phyloP scores from a whole-genome alignment of 2,113 vertebrate genomes.

The Malurus elegans region DNA sequence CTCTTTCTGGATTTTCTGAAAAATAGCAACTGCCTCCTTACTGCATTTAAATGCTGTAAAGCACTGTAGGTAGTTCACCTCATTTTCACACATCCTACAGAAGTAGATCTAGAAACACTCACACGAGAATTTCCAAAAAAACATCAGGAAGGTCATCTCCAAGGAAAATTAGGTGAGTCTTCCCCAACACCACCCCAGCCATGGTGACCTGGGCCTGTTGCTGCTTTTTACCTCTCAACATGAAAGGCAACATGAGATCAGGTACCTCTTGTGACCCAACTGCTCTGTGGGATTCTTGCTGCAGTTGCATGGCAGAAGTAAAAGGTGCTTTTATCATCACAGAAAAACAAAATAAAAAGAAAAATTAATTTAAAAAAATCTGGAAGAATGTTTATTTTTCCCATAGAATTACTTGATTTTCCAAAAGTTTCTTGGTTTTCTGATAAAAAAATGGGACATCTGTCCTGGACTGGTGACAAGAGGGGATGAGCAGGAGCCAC shows the following conservation, averaged over 20 bases:
- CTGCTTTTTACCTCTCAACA: not conserved
- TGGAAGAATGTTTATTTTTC: too few relatives aligned
- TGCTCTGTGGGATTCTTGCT: too few relatives aligned
- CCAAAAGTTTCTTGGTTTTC: too few relatives aligned
- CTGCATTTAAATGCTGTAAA: not conserved
- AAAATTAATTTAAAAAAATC: too few relatives aligned
- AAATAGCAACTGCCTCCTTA: not conserved
- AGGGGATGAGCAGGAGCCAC: not conserved
- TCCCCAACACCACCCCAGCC: rapidly evolving
- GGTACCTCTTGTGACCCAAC: not conserved
- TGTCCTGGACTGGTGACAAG: not conserved
- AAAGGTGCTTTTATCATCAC: too few relatives aligned
- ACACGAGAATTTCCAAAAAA: not conserved
- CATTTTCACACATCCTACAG: not conserved
- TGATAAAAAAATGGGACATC: not conserved
- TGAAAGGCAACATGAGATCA: not conserved
- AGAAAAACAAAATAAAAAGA: too few relatives aligned
- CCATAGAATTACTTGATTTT: too few relatives aligned
- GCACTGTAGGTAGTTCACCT: not conserved
- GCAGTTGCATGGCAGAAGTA: too few relatives aligned
- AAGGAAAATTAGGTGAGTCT: not conserved
- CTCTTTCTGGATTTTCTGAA: not conserved
- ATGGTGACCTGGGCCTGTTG: not conserved
- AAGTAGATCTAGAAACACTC: not conserved
- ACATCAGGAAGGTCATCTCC: not conserved